These are phyloP conservation scores for Luffia ferchaultella DNA, from an alignment of 2,888 invertebrate genomes.

Conservation along the genomic window DNA sequence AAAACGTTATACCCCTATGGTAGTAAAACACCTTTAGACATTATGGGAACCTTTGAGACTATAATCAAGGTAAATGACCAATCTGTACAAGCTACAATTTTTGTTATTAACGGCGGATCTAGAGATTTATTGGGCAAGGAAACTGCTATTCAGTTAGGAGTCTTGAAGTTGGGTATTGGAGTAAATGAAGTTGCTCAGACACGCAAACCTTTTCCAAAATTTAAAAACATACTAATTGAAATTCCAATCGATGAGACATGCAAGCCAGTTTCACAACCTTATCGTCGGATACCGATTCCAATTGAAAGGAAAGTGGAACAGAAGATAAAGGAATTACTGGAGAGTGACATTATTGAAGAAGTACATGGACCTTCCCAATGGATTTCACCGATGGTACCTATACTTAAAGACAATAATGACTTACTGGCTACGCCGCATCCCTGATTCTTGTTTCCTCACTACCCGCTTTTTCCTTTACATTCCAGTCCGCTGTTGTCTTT, in stretches of 20 bases:
- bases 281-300: slow-evolving; percentile 10
- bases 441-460: too few species aligned
- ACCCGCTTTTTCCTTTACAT: too few species aligned
- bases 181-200: not conserved
- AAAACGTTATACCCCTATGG: slow-evolving; percentile 8
- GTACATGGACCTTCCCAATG: slow-evolving; percentile 19
- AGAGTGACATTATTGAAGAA: slow-evolving; percentile 19
- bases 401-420: slow-evolving; percentile 17
- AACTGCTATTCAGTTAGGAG: slow-evolving; percentile 11
- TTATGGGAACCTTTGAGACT: slow-evolving; percentile 6
- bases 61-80: not conserved
- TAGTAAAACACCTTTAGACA: slow-evolving; percentile 7
- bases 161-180: slow-evolving; percentile 2
- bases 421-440: too few species aligned
- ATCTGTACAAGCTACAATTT: slow-evolving; percentile 9
- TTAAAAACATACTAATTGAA: slow-evolving; percentile 5
- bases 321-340: slow-evolving; percentile 16
- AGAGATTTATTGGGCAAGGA: slow-evolving; percentile 15
- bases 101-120: slow-evolving; percentile 14
- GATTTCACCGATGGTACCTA: slow-evolving; percentile 22
- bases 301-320: slow-evolving; percentile 13
- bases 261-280: slow-evolving; percentile 11
- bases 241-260: slow-evolving; percentile 10
- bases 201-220: slow-evolving; percentile 1
- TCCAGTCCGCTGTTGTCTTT: too few species aligned